Conservation (phyloP, 2,888 invertebrate genomes). For the Auanema freiburgensis region DNA sequence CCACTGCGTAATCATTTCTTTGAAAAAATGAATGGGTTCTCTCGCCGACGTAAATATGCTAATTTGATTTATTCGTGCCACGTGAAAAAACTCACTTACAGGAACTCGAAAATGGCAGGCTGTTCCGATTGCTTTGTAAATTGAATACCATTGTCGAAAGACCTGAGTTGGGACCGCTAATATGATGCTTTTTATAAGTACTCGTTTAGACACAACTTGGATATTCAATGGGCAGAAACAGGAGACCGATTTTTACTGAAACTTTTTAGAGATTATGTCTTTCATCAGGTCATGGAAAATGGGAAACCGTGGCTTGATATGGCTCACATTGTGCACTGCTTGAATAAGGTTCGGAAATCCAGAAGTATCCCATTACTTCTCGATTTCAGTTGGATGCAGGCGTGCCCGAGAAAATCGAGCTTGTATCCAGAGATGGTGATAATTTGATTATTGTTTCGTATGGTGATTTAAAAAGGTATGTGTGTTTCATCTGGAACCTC, state of each 20-base stretch:
- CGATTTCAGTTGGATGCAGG: slow-evolving; percentile 68
- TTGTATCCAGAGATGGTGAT: slow-evolving; percentile 94
- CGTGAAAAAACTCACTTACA: slow-evolving; percentile 35
- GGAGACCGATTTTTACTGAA: slow-evolving; percentile 97
- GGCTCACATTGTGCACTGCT: slow-evolving; percentile 87
- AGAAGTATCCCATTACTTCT: not conserved
- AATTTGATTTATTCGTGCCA: too few species aligned
- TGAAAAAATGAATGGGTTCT: too few species aligned
- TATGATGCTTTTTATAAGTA: slow-evolving; percentile 58
- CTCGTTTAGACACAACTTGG: slow-evolving; percentile 78
- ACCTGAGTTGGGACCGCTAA: slow-evolving; percentile 90
- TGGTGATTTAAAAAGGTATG: slow-evolving; percentile 85
- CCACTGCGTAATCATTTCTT: too few species aligned
- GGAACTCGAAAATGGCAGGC: slow-evolving; percentile 91
- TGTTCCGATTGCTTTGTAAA: slow-evolving; percentile 87
- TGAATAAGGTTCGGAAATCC: slow-evolving; percentile 76
- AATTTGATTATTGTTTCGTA: slow-evolving; percentile 93
- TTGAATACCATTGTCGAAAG: slow-evolving; percentile 91
- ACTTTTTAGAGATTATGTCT: slow-evolving; percentile 92
- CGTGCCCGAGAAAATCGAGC: slow-evolving; percentile 75
- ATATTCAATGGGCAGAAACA: slow-evolving; percentile 93
- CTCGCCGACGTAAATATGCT: too few species aligned
- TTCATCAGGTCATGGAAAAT: slow-evolving; percentile 84
- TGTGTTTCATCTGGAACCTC: not conserved
- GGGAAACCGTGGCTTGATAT: slow-evolving; percentile 94